phyloP scores from a whole-genome alignment of 2,797 vertebrate genomes.

The Agapornis canus region DNA sequence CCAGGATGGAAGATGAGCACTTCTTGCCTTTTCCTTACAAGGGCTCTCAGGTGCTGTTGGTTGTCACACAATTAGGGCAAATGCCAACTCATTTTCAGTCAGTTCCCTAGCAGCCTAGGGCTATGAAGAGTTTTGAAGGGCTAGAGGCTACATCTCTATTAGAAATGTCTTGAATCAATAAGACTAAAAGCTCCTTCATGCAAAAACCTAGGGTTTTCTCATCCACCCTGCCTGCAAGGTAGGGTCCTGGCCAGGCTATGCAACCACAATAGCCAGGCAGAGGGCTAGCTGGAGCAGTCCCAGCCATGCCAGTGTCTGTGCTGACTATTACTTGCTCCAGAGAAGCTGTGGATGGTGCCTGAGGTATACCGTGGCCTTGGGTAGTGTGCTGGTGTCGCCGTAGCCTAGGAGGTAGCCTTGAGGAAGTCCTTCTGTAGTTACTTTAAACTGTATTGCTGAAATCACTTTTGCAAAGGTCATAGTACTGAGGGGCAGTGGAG shows the following conservation, averaged over 20 bases:
- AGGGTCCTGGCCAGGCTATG: neutral
- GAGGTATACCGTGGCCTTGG: neutral
- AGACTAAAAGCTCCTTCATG: neutral
- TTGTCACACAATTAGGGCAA: neutral
- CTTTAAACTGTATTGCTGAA: neutral
- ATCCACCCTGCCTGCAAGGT: neutral
- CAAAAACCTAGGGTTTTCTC: neutral
- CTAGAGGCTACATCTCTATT: neutral
- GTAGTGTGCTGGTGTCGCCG: neutral
- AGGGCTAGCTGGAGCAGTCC: neutral
- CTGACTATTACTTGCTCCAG: neutral
- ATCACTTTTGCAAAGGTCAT: constrained; percentile 17
- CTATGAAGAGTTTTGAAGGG: neutral
- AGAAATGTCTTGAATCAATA: neutral
- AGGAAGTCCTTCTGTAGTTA: neutral
- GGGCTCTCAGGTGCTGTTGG: neutral
- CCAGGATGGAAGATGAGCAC: neutral
- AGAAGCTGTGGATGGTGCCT: neutral
- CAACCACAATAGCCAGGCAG: neutral
- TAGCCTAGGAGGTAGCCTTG: neutral
- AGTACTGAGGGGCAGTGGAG: neutral
- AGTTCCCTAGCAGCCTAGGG: neutral
- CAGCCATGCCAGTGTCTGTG: rapidly evolving
- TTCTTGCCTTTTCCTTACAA: neutral
- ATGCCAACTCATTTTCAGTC: neutral